Base-by-base conservation (phyloP, 2,888 invertebrate species). In the Elmis aenea region DNA sequence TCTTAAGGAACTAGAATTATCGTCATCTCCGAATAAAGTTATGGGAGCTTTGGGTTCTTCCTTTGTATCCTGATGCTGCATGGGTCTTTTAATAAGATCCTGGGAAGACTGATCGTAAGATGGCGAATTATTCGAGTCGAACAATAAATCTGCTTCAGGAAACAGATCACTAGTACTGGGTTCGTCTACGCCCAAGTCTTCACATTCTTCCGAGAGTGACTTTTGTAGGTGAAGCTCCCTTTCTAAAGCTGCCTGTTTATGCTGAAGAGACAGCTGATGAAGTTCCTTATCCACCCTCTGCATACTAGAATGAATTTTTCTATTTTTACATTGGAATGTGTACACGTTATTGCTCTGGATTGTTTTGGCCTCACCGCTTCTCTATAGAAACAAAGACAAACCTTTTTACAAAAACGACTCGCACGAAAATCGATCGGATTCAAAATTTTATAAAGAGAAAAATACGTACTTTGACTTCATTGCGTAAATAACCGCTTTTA, bases 111-210 rank as follows among this genome's bases (percentile, higher is more conserved):
- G 59, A 42, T 65, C 63, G 49, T 72, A 75, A 1, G 74, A 70
- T 13, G 81, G 82, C 0, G 84, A 82, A 50, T 83, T 83, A 48
- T 84, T 84, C 0, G 80, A 73, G 35, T 83, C 79, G 52, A 85
- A 83, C 28, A 84, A 62, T 29, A 84, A 64, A 58, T 85, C 85
- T 0, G 84, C 84, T 55, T 85, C 85, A 0, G 85, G 85, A 58
- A 85, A 85, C 45, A 85, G 66, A 55, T 85, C 85, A 42, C 83
- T 82, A 0, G 85, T 82, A n/a, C 83, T 83, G 0, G 85, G 85
- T 25, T 85, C 84, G 52, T 84, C 85, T 29, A 85, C 85, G 3
- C 85, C 85, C 6, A 85, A 68, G 58, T 85, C 85, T 54, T 84
- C 84, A 61, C 85, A 85, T 62, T 85, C 85, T 58, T 85, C 85